Base-by-base conservation (phyloP, 2,113 vertebrate genomes). In the Porphyrio hochstetteri region DNA sequence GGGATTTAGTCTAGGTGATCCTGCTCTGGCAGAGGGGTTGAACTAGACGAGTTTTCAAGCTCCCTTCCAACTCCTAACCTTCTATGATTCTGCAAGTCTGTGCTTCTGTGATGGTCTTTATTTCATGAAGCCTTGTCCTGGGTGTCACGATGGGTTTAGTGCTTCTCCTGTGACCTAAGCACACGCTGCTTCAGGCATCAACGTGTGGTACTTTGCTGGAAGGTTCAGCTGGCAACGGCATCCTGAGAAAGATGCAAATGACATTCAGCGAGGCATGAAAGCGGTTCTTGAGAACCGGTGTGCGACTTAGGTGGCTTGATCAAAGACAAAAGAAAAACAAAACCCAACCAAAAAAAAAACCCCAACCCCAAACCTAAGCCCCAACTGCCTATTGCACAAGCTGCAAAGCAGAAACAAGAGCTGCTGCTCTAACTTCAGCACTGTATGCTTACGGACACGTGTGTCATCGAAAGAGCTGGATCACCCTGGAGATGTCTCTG, bases 381-480 rank as follows among this genome's bases (percentile, higher is more conserved):
- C 76, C 81, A 94, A 40, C 93, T 76, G 91, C 76, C 60, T 86
- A 1, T n/a, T 55, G 80, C 53, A 29, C 18, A 64, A 69, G 70
- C 70, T 94, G 90, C 85, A 65, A 4, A 90, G 93, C 93, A 84
- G 77, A 44, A 81, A 78, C 4, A 77, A 31, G 38, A 57, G 78
- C 87, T 60, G 91, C 48, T 55, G 12, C 6, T 40, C 2, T 9
- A 56, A 2, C 75, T 5, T 13, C 78, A 36, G 14, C 2, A 18
- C 71, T 13, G 28, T 3, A 46, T 33, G 0, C 28, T 29, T 72
- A 15, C 0, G 0, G 50, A 3, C 46, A 16, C 10, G 50, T 13
- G 19, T 38, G 64, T 6, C 56, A 5, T 14, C 3, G 85, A 2
- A 7, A 33, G 7, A 17, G 53, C 4, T 13, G 69, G 61, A 13